phyloP scores from a whole-genome alignment of 2,113 vertebrate species.

The Electrona antarctica region DNA sequence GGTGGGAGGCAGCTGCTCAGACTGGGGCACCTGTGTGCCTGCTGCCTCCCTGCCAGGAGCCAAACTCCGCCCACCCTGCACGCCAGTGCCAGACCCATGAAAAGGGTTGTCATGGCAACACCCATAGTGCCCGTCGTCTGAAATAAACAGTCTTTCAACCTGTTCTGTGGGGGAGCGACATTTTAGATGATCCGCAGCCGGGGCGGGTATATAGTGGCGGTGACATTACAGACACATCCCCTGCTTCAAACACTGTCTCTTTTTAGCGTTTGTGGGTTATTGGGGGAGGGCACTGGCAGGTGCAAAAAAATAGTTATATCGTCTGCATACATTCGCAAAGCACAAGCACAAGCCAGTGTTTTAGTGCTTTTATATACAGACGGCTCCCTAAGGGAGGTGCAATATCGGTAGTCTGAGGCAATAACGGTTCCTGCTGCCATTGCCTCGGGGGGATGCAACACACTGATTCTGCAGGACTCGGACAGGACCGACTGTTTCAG shows the following conservation, averaged over 20 bases:
- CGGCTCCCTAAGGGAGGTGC: background rate
- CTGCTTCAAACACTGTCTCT: too few species aligned
- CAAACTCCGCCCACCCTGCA: slow-evolving; percentile 68
- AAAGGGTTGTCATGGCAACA: slow-evolving; percentile 69
- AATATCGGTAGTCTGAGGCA: background rate
- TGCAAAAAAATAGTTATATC: background rate
- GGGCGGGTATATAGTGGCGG: slow-evolving; percentile 26
- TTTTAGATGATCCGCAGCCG: slow-evolving; percentile 65
- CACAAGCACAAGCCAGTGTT: background rate
- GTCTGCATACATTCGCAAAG: background rate
- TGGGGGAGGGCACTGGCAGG: background rate
- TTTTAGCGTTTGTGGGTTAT: too few species aligned
- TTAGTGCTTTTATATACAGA: background rate
- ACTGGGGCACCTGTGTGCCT: slow-evolving; percentile 75
- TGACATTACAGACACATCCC: slow-evolving; percentile 22
- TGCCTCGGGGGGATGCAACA: background rate
- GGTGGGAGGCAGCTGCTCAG: slow-evolving; percentile 68
- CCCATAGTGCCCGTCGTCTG: slow-evolving; percentile 48
- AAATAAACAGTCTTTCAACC: slow-evolving; percentile 75
- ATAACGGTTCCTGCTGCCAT: background rate
- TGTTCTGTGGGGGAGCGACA: slow-evolving; percentile 63
- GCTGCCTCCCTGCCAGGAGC: slow-evolving; percentile 61
- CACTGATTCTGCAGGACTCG: slow-evolving; percentile 37
- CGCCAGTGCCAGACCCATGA: slow-evolving; percentile 64
- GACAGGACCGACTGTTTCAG: slow-evolving; percentile 46